Percentiles rank a stretch among this genome's conserved stretches.
Evolutionary conservation across 2,797 vertebrate species (phyloP).

Genomic region (Masticophis lateralis): DNA sequence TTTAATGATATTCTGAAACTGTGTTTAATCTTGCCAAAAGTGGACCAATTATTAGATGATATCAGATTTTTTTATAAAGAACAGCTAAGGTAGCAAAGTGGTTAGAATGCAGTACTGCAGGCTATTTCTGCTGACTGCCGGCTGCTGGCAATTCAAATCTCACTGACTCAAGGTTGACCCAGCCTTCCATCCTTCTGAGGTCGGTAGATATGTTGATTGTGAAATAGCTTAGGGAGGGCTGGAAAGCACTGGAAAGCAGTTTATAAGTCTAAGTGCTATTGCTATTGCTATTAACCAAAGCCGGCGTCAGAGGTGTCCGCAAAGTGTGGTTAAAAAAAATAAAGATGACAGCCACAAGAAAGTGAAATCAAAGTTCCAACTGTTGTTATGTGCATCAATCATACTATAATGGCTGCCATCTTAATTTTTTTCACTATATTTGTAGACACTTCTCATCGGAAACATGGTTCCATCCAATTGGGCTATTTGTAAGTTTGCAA

Average conservation of each 20-base stretch:
- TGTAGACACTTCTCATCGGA: neutral
- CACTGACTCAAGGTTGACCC: too few relatives aligned
- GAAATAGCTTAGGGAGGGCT: too few relatives aligned
- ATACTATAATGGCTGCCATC: neutral
- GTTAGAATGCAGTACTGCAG: too few relatives aligned
- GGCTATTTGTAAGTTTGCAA: neutral
- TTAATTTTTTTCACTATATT: neutral
- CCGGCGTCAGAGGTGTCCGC: neutral
- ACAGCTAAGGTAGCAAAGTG: too few relatives aligned
- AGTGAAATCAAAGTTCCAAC: neutral
- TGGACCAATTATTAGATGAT: neutral
- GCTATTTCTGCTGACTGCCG: too few relatives aligned
- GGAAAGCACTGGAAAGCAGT: too few relatives aligned
- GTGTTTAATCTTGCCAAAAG: neutral
- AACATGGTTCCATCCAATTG: neutral
- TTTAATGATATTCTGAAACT: neutral
- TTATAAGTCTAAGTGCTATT: too few relatives aligned
- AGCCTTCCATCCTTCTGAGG: too few relatives aligned
- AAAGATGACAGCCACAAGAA: neutral
- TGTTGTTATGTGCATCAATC: neutral
- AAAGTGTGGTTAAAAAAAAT: neutral
- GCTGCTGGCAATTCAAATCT: too few relatives aligned
- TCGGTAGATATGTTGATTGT: too few relatives aligned
- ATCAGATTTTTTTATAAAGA: neutral
- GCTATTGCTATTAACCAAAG: neutral